Conservation (phyloP, 2,113 vertebrate genomes). For the Ceyx melanurus region DNA sequence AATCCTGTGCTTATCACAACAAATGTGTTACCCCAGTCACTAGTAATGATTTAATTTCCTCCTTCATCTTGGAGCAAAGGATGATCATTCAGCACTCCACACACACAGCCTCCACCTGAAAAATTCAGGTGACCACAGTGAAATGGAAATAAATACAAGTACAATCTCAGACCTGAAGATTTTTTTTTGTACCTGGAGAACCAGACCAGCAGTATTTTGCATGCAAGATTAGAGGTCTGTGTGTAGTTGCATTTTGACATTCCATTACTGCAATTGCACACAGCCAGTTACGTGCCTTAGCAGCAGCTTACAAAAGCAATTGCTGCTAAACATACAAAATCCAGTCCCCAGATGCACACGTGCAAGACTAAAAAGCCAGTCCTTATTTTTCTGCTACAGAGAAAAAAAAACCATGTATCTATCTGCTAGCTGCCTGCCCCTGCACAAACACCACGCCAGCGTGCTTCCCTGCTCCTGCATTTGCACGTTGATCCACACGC, state of each 20-base stretch:
- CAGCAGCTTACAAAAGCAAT: slow-evolving; percentile 64
- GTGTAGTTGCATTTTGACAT: slow-evolving; percentile 51
- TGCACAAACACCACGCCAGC: slow-evolving; percentile 27
- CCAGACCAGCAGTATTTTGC: slow-evolving; percentile 32
- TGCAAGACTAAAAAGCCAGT: slow-evolving; percentile 3
- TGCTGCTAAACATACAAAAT: slow-evolving; percentile 60
- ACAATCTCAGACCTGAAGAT: neutral
- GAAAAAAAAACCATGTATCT: slow-evolving; percentile 1
- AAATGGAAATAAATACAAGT: slow-evolving; percentile 19
- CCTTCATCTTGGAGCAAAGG: slow-evolving; percentile 4
- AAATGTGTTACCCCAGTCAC: neutral
- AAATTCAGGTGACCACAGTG: slow-evolving; percentile 5
- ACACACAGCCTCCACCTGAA: slow-evolving; percentile 23
- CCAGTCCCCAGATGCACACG: slow-evolving; percentile 35
- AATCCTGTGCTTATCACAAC: neutral
- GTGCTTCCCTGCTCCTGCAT: neutral
- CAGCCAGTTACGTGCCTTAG: slow-evolving; percentile 57
- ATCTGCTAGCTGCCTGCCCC: slow-evolving; percentile 41
- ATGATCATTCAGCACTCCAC: neutral
- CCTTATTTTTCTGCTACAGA: slow-evolving; percentile 57
- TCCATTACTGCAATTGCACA: slow-evolving; percentile 62
- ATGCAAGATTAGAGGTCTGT: slow-evolving; percentile 53
- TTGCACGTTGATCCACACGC: slow-evolving; percentile 22
- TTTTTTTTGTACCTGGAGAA: slow-evolving; percentile 56
- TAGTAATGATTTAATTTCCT: slow-evolving; percentile 20